phyloP scores from a whole-genome alignment of 2,113 vertebrate genomes.

The Apteryx mantelli region DNA sequence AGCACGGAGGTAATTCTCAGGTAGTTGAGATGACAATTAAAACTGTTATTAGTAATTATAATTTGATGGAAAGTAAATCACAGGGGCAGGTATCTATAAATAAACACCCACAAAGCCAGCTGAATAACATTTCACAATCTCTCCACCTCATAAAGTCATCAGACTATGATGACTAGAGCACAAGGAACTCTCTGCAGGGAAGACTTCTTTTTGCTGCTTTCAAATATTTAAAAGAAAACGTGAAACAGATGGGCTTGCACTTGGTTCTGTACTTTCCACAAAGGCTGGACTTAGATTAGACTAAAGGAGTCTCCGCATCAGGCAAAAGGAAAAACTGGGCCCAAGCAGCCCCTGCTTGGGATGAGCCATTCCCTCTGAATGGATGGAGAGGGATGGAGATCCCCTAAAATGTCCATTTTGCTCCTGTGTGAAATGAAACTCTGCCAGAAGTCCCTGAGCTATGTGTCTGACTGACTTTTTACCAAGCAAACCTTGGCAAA shows the following conservation, averaged over 20 bases:
- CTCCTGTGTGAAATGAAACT: background rate
- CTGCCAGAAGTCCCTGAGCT: background rate
- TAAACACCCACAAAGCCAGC: conserved; percentile 45
- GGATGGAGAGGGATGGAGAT: background rate
- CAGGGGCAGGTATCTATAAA: conserved; percentile 54
- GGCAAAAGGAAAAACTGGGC: background rate
- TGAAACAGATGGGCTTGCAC: background rate
- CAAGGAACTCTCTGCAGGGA: background rate
- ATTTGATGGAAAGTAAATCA: conserved; percentile 63
- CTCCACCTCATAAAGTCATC: conserved; percentile 45
- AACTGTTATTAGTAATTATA: conserved; percentile 61
- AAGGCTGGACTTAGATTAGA: background rate
- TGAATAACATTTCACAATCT: conserved; percentile 42
- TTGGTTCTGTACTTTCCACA: background rate
- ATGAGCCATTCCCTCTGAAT: background rate
- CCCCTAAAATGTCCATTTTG: background rate
- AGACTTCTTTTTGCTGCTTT: conserved; percentile 16
- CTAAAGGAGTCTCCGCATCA: accelerated
- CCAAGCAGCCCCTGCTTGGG: background rate
- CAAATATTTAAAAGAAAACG: background rate
- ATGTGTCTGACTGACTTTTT: background rate
- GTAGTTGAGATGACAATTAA: conserved; percentile 55
- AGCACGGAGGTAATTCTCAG: conserved; percentile 51
- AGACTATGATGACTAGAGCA: background rate
- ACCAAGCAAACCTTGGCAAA: background rate